Percentiles rank a stretch among this genome's conserved stretches.
phyloP scores from a whole-genome alignment of 2,113 vertebrate genomes.

The Lipophrys pholis region DNA sequence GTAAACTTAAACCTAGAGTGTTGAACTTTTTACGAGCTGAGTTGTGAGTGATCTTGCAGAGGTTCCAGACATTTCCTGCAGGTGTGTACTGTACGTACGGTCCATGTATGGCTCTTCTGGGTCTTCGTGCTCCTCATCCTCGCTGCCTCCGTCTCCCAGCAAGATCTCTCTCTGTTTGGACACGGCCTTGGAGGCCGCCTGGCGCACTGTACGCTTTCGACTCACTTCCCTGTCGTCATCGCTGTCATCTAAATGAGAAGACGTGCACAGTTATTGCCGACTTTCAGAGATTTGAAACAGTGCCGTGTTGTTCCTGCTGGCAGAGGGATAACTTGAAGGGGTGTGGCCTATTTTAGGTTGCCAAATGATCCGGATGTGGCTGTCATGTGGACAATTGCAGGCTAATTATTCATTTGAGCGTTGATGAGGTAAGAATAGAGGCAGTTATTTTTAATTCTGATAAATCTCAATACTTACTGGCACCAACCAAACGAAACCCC shows the following conservation, averaged over 20 bases:
- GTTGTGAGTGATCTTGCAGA: too few relatives aligned
- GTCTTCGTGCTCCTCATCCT: slow-evolving; percentile 94
- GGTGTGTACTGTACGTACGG: slow-evolving; percentile 82
- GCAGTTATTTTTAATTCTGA: neutral
- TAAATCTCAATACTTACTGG: too few relatives aligned
- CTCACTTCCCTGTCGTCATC: slow-evolving; percentile 95
- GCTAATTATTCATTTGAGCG: neutral
- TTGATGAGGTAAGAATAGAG: neutral
- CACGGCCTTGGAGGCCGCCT: slow-evolving; percentile 97
- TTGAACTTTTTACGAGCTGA: too few relatives aligned
- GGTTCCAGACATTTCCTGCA: too few relatives aligned
- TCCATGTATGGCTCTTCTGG: slow-evolving; percentile 92
- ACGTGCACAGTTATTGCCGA: neutral
- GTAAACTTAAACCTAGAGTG: too few relatives aligned
- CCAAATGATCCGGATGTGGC: too few relatives aligned
- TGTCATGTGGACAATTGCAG: neutral
- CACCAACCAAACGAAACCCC: too few relatives aligned
- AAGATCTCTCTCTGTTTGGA: slow-evolving; percentile 98
- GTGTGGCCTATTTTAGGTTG: too few relatives aligned
- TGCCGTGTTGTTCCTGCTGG: too few relatives aligned
- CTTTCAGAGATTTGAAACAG: too few relatives aligned
- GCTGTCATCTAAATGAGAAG: slow-evolving; percentile 87
- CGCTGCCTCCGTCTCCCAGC: slow-evolving; percentile 93
- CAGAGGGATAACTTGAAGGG: too few relatives aligned
- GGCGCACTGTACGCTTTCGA: slow-evolving; percentile 95